Evolutionary conservation across 2,888 invertebrate species (phyloP).

Genomic region (Metopia argyrocephala): DNA sequence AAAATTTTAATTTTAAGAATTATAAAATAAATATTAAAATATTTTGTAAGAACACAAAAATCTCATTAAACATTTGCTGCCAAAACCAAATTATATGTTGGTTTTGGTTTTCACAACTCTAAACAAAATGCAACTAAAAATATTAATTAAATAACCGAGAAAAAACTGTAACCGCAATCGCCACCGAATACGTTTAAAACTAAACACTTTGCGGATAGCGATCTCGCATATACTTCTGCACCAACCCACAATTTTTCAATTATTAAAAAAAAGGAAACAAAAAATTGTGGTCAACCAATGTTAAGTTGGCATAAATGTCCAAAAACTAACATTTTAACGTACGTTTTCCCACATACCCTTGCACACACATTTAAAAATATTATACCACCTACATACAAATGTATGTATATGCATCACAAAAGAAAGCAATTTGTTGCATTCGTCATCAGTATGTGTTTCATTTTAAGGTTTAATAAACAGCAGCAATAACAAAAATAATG

Average conservation of each 20-base stretch:
- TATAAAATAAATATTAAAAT: too few relatives aligned
- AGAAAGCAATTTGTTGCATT: slow-evolving; percentile 36
- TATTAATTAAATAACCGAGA: slow-evolving; percentile 50
- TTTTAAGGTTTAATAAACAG: background rate
- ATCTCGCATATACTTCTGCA: background rate
- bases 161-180: slow-evolving; percentile 9
- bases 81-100: slow-evolving; percentile 38
- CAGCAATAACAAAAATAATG: background rate
- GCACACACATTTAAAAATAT: too few relatives aligned
- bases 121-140: slow-evolving; percentile 37
- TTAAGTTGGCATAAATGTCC: slow-evolving; percentile 44
- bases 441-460: background rate
- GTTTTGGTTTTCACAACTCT: slow-evolving; percentile 24
- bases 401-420: background rate
- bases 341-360: background rate
- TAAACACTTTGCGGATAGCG: background rate
- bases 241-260: too few relatives aligned
- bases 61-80: slow-evolving; percentile 28
- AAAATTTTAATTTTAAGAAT: too few relatives aligned
- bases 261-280: too few relatives aligned
- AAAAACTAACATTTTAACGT: slow-evolving; percentile 32
- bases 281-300: slow-evolving; percentile 53
- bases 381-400: background rate
- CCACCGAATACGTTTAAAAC: background rate
- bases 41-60: background rate